Percentiles rank a stretch among this genome's conserved stretches.
These are phyloP conservation scores for Syngnathus floridae DNA, from an alignment of 2,113 vertebrate genomes.

Conservation along the genomic window DNA sequence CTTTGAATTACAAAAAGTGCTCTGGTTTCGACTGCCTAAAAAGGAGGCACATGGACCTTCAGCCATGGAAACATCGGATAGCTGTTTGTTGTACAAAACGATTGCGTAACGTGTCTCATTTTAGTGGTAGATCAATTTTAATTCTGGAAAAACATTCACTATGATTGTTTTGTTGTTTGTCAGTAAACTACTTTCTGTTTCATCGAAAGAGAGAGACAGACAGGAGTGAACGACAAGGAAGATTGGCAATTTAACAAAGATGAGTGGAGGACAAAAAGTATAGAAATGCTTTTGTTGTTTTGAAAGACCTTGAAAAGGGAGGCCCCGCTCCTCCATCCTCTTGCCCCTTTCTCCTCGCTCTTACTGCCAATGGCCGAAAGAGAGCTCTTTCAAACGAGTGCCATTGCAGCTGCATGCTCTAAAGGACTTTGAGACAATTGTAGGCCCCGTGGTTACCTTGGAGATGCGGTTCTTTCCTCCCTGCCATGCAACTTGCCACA, in stretches of 20 bases:
- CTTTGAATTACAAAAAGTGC: slow-evolving; percentile 42
- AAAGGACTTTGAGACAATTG: slow-evolving; percentile 56
- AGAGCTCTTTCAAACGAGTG: slow-evolving; percentile 40
- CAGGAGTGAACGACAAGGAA: slow-evolving; percentile 5
- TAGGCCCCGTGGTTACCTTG: slow-evolving; percentile 57
- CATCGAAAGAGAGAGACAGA: slow-evolving; percentile 1
- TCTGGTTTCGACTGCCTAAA: slow-evolving; percentile 32
- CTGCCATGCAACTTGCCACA: slow-evolving; percentile 59
- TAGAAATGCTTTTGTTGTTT: slow-evolving; percentile 14
- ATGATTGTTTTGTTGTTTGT: neutral
- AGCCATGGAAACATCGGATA: slow-evolving; percentile 5
- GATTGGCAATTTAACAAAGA: slow-evolving; percentile 3
- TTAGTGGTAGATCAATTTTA: no score
- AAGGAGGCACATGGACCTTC: slow-evolving; percentile 1
- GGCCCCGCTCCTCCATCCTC: neutral
- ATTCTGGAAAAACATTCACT: no score
- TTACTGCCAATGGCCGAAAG: slow-evolving; percentile 43
- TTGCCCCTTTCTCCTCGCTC: slow-evolving; percentile 13
- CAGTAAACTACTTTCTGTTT: neutral
- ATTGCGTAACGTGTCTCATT: neutral
- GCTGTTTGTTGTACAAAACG: slow-evolving; percentile 20
- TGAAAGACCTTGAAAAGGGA: slow-evolving; percentile 18
- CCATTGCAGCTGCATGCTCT: slow-evolving; percentile 60
- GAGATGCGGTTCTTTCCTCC: slow-evolving; percentile 60
- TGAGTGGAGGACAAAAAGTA: slow-evolving; percentile 2